These are phyloP conservation scores for Tiliacea aurago DNA, from an alignment of 2,888 invertebrate genomes.

Conservation along the genomic window DNA sequence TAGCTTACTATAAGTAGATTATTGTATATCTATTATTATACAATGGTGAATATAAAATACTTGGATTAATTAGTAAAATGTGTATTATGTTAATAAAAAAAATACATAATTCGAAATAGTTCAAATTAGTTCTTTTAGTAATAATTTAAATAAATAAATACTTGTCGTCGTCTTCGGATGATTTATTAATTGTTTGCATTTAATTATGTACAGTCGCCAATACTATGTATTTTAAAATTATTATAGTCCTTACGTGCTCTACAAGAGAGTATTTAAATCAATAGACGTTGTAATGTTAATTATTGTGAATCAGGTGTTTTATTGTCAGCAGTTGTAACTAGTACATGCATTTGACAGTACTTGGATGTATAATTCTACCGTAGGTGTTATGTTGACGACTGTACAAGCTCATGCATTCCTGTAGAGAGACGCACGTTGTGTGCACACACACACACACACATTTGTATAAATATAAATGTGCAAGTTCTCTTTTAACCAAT, in stretches of 20 bases:
- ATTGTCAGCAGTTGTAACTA: constrained; percentile 57
- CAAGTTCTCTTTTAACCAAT: constrained; percentile 90
- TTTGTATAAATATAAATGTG: constrained; percentile 77
- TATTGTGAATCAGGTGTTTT: constrained; percentile 49
- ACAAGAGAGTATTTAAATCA: constrained; percentile 39
- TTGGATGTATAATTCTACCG: constrained; percentile 41
- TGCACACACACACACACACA: constrained; percentile 64
- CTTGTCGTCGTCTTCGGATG: constrained; percentile 68
- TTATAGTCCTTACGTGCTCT: constrained; percentile 34
- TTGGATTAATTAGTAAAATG: constrained; percentile 79
- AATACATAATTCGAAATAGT: constrained; percentile 77
- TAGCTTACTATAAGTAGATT: constrained; percentile 82
- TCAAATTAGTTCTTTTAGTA: constrained; percentile 84
- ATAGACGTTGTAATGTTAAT: constrained; percentile 56
- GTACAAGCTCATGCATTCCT: constrained; percentile 81
- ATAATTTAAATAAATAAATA: constrained; percentile 67
- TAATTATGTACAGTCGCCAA: constrained; percentile 75
- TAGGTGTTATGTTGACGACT: constrained; percentile 67
- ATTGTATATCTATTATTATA: constrained; percentile 78
- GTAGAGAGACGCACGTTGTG: constrained; percentile 70
- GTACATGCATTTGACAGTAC: constrained; percentile 44
- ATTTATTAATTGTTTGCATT: constrained; percentile 75
- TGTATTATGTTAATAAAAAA: constrained; percentile 70
- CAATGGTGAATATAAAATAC: constrained; percentile 74
- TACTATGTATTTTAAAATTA: constrained; percentile 45